phyloP scores from a whole-genome alignment of 1,140 invertebrate species.

The Pseudomyrmex dendroicus region DNA sequence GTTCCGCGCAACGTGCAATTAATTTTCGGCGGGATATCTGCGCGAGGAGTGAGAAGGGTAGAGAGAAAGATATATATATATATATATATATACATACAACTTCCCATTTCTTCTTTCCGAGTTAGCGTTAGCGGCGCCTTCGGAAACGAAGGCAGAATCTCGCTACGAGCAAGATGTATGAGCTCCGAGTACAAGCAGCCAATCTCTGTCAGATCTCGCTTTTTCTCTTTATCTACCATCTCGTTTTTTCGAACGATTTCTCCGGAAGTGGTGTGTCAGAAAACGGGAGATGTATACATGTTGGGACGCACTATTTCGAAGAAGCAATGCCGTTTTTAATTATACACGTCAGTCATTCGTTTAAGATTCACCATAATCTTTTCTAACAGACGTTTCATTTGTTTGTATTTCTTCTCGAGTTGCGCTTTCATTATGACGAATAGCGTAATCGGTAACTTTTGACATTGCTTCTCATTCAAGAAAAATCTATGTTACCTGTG shows the following conservation, averaged over 20 bases:
- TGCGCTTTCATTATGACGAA: background rate
- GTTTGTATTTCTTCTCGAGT: background rate
- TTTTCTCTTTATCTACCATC: conserved; percentile 43
- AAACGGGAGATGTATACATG: background rate
- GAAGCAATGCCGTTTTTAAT: conserved; percentile 29
- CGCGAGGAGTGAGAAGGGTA: too few relatives aligned
- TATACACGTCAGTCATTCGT: conserved; percentile 38
- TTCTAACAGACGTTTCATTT: background rate
- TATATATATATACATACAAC: conserved; percentile 43
- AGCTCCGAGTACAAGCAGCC: conserved; percentile 46
- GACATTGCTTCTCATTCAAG: background rate
- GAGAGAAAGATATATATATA: conserved; percentile 26
- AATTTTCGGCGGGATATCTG: conserved; percentile 60
- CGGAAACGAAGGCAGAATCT: conserved; percentile 51
- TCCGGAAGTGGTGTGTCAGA: conserved; percentile 30
- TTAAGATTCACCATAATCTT: conserved; percentile 34
- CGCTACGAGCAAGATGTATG: conserved; percentile 55
- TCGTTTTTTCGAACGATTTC: conserved; percentile 57
- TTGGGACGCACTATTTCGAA: conserved; percentile 35
- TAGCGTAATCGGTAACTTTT: background rate
- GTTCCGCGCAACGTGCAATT: conserved; percentile 50
- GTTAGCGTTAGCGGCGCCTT: conserved; percentile 30
- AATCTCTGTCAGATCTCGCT: conserved; percentile 47
- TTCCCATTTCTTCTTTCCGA: conserved; percentile 49
- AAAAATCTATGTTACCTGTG: background rate